Conservation (phyloP, 2,113 vertebrate genomes). For the Lanius collurio region DNA sequence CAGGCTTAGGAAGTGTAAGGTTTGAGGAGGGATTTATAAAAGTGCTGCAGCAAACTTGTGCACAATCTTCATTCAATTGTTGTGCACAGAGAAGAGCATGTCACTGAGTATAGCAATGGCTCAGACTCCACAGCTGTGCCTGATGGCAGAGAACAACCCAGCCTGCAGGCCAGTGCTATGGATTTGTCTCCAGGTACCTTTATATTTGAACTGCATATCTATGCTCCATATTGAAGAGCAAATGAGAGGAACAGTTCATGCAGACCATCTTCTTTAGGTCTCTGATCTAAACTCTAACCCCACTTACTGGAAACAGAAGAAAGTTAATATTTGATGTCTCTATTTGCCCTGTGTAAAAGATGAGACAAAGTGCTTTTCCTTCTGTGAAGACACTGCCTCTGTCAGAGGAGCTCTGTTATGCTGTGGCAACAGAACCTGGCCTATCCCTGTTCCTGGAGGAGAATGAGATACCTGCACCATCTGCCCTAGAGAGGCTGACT, state of each 20-base stretch:
- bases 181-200: not conserved
- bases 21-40: not conserved
- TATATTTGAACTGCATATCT: not conserved
- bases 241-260: not conserved
- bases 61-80: not conserved
- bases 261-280: not conserved
- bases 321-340: not conserved
- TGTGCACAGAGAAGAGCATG: not conserved
- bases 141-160: not conserved
- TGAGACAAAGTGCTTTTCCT: not conserved
- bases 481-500: not conserved
- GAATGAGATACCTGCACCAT: not conserved
- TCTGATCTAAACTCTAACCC: not conserved
- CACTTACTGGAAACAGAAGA: not conserved
- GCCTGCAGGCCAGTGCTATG: not conserved
- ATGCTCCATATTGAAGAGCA: not conserved
- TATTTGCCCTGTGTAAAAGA: not conserved
- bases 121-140: not conserved
- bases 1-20: not conserved
- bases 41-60: not conserved
- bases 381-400: not conserved
- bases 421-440: not conserved
- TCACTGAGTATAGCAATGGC: not conserved
- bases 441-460: not conserved
- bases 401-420: not conserved